Evolutionary conservation across 2,113 vertebrate genomes (phyloP).

Genomic region (Bos javanicus): DNA sequence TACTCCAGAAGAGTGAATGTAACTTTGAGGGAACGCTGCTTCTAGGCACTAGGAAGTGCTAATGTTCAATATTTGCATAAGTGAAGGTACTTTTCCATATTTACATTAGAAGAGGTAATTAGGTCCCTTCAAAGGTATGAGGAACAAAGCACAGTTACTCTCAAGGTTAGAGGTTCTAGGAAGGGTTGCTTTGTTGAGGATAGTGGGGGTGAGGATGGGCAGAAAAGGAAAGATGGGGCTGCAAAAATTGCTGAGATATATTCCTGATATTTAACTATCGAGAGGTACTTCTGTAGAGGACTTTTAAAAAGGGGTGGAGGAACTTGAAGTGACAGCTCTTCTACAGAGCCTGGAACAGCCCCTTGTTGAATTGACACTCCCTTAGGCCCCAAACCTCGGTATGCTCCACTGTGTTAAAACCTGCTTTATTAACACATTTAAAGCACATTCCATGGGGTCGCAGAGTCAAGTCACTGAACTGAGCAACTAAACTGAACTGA

Average conservation of each 20-base stretch:
- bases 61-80: slow-evolving; percentile 64
- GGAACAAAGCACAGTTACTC: slow-evolving; percentile 13
- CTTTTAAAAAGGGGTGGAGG: neutral
- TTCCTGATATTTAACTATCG: neutral
- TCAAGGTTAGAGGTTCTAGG: neutral
- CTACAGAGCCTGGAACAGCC: neutral
- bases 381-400: neutral
- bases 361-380: neutral
- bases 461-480: neutral
- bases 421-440: neutral
- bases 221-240: too few relatives aligned
- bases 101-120: slow-evolving; percentile 42
- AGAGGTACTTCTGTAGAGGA: neutral
- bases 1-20: slow-evolving; percentile 15
- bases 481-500: neutral
- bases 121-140: slow-evolving; percentile 2
- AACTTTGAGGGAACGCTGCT: slow-evolving; percentile 60
- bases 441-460: neutral
- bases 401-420: neutral
- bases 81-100: slow-evolving; percentile 39
- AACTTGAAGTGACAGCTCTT: neutral
- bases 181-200: neutral
- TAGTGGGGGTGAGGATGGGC: neutral
- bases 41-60: slow-evolving; percentile 7
- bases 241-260: neutral